Evolutionary conservation across 2,797 vertebrate genomes (phyloP), one percentile per base, ranked within the genome.

Genomic region (Chaenodraco wilsoni): DNA sequence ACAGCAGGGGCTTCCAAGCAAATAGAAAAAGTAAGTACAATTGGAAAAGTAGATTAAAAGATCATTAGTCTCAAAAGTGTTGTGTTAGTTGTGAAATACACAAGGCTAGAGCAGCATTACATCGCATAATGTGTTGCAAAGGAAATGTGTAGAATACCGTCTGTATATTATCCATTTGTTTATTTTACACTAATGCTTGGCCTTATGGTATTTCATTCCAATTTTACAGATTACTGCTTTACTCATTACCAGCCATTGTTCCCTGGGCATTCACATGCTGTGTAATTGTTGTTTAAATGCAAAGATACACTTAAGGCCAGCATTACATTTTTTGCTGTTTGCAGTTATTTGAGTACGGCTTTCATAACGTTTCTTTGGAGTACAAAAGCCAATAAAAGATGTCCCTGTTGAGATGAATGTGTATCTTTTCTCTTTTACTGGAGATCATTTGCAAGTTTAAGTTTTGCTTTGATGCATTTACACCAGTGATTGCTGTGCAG

Each of bases 191-290:
- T 44, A 1, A 17, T 41, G 23, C 27, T 13, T 60, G 52, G 16
- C 3, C 8, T 69, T 73, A 61, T 69, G 69, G 9, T 15, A 48
- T 62, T 76, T 57, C 63, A 15, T 59, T 69, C 14, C 33, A 41
- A 2, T 49, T 12, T 17, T 52, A 52, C 64, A 49, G 49, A 41
- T 52, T 45, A 65, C 5, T 54, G 44, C 68, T 73, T 54, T 60
- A 64, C 27, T 72, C 60, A 66, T 82, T 69, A 82, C 15, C 27
- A 65, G 31, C 40, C 52, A 56, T 74, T 80, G 49, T 66, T 82
- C 76, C 61, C 68, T 56, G 17, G 27, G 45, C 44, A 63, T 41
- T 44, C 46, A 31, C 33, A 37, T 37, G 33, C 33, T 37, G 33
- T 37, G 33, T 37, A 37, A 37, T 37, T 37, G 8, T 43, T 48